Evolutionary conservation across 2,797 vertebrate genomes (phyloP), one percentile per base, ranked within the genome.

Genomic region (Yasuhikotakia modesta): DNA sequence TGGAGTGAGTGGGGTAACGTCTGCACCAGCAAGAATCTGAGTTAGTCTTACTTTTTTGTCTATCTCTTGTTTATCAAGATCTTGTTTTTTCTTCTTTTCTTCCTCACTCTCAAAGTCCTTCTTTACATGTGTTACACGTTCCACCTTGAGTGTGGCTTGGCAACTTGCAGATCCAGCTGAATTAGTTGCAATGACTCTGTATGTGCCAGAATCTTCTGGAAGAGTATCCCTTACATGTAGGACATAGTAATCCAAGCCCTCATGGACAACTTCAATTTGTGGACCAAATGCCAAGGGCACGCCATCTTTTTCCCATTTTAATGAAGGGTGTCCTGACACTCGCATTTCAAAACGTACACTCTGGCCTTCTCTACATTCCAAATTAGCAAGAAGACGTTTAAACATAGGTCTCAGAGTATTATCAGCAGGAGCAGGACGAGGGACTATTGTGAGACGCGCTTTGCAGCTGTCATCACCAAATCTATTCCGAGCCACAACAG

Each of bases 291-390:
- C 91, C 50, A 99, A 88, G 71, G 94, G 94, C 21, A 93, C 94
- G 53, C 96, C 98, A 79, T 99, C 97, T 88, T 99, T 99, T 88
- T 99, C 97, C 97, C 98, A 99, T 88, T 95, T 96, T 79, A 99
- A 60, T 0, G 86, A 84, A 22, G 98, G 98, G 81, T 92, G 93
- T 45, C 96, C 98, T 53, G 96, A 98, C 30, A 99, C 96, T 84
- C 98, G 93, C 65, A 99, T 97, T 88, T 99, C 98, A 94, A 98
- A 99, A 84, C 96, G 95, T 58, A 94, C 88, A 13, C 92, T 95
- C 77, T 99, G 96, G 73, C 98, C 96, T 90, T 99, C 98, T 79
- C 89, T 95, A 85, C 97, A 99, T 85, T 98, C 97, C 14, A 95
- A 88, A 63, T 99, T 99, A 83, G 97, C 97, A 52, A 99, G 92